Base-by-base conservation (phyloP, 2,888 invertebrate species). In the Pecten maximus region DNA sequence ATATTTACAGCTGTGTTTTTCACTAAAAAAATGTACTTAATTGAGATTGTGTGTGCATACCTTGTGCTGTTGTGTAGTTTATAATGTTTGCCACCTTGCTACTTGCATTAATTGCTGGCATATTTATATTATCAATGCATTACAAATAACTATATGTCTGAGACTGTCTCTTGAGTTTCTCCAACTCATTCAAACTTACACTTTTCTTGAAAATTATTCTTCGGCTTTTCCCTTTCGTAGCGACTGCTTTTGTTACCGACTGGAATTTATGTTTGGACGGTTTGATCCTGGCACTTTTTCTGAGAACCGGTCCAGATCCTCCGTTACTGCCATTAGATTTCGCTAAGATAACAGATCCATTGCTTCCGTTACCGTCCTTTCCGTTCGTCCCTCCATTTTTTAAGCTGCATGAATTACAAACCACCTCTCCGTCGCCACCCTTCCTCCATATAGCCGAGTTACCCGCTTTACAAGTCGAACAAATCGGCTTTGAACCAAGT, bases 171-270 rank as follows among this genome's bases (percentile, higher is more conserved):
- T n/a, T n/a, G n/a, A n/a, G n/a, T n/a, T n/a, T n/a, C n/a, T n/a
- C n/a, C n/a, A n/a, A n/a, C n/a, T n/a, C n/a, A 3, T n/a, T 54
- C 35, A 35, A 35, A 94, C 96, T 95, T 95, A 96, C 97, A 93
- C 95, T 98, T 94, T 98, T 98, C 96, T 97, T 97, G 93, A 98
- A 98, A 91, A 98, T 97, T 89, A 98, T 97, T 92, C 98, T 97
- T 2, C 98, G 97, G 28, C 98, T 98, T 94, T 98, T 98, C 0
- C 98, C 98, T 95, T 98, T 96, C 97, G 96, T 95, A 23, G 96
- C 94, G 0, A 96, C 87, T 4, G 95, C 91, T 92, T 96, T 96
- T 0, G 94, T 92, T 2, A 93, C 92, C 8, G 93, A 93, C 60
- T 94, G 94, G 16, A 94, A 92, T 44, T 94, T 94, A 89, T 95